These are phyloP conservation scores for Nowickia ferox DNA, from an alignment of 2,888 invertebrate genomes.

Conservation along the genomic window DNA sequence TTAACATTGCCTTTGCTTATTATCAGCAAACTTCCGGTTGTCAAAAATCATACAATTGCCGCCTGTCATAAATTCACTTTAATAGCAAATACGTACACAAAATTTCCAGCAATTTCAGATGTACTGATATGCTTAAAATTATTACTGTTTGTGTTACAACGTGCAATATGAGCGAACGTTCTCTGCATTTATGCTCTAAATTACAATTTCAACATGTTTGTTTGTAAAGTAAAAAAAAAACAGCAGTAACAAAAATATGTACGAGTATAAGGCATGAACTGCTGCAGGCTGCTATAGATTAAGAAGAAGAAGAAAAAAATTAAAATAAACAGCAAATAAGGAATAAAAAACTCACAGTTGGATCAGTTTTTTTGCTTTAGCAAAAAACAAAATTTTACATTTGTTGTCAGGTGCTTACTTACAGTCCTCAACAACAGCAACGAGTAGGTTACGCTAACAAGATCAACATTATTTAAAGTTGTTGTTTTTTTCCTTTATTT, in stretches of 20 bases:
- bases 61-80: constrained; percentile 67
- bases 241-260: background rate
- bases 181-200: constrained; percentile 37
- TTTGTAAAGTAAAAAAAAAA: constrained; percentile 54
- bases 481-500: constrained; percentile 19
- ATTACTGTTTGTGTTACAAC: constrained; percentile 52
- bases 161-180: background rate
- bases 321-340: constrained; percentile 35
- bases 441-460: constrained; percentile 68
- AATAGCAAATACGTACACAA: constrained; percentile 40
- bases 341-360: constrained; percentile 66
- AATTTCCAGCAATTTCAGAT: constrained; percentile 65
- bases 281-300: constrained; percentile 17
- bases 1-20: constrained; percentile 52
- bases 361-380: constrained; percentile 38
- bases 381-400: background rate
- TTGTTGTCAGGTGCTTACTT: constrained; percentile 67
- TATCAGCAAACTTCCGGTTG: constrained; percentile 66
- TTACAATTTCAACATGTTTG: constrained; percentile 61
- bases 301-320: background rate
- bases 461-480: constrained; percentile 65
- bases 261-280: constrained; percentile 24
- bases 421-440: constrained; percentile 55
- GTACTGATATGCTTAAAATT: constrained; percentile 61
- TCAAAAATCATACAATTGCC: constrained; percentile 67